Evolutionary conservation across 1,140 invertebrate species (phyloP), one percentile per base, ranked within the genome.

Genomic region (Eriocheir sinensis): DNA sequence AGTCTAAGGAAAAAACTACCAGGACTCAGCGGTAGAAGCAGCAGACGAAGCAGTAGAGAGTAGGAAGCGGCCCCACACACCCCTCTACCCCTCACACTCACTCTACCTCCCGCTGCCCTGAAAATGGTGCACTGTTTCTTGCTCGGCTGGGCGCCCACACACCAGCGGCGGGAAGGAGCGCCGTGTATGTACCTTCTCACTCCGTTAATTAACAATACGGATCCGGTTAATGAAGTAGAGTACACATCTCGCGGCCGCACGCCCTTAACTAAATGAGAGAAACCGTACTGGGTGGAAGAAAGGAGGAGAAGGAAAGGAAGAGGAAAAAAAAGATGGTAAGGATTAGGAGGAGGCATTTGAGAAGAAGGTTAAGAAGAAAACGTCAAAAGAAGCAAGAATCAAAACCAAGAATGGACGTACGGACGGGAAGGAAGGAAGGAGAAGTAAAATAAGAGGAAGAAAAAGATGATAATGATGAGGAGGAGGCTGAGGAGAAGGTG

Each of bases 21-120:
- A n/a, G n/a, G n/a, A n/a, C n/a, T n/a, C n/a, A n/a, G n/a, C n/a
- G n/a, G n/a, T n/a, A 21, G 60, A n/a, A 72, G 60, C 60, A 21
- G 27, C 27, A n/a, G 27, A 2, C 21, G 60, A 4, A 21, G 48
- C 48, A 0, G 60, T 0, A 72, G 27, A 72, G 60, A 21, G 60
- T 21, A 21, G 6, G 60, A 72, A 72, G 60, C n/a, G 60, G 60
- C n/a, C 17, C 17, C 60, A 21, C 27, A n/a, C n/a, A n/a, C n/a
- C n/a, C n/a, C n/a, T n/a, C n/a, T n/a, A n/a, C n/a, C 53, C 12
- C 53, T 12, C 12, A 27, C 53, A 17, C 38, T 41, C 53, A 89
- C 88, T 89, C n/a, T 53, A 53, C 88, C 88, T 38, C 88, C 88
- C 88, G 34, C 88, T 9, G 88, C 88, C 53, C 17, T 30, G 34